A percentile compares a stretch with the other conserved stretches of the same genome.
These are phyloP conservation scores for Spodoptera littoralis DNA, from an alignment of 2,888 invertebrate genomes.

Conservation along the genomic window DNA sequence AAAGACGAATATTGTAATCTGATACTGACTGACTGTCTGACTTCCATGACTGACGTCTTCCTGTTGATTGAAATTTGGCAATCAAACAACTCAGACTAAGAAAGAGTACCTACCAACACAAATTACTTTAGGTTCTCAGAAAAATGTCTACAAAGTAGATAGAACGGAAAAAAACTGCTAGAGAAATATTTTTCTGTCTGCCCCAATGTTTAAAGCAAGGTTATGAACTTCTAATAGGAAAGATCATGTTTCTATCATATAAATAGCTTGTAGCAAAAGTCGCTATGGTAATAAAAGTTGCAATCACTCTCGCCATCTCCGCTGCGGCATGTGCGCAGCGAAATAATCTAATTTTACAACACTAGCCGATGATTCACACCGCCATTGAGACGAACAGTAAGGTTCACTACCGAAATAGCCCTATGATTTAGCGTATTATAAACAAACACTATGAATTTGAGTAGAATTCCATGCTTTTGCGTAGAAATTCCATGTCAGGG, in stretches of 20 bases:
- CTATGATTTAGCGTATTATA: slow-evolving; percentile 69
- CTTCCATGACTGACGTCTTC: slow-evolving; percentile 37
- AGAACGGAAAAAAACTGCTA: slow-evolving; percentile 16
- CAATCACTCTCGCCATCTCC: slow-evolving; percentile 51
- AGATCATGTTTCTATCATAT: slow-evolving; percentile 45
- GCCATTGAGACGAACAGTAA: slow-evolving; percentile 79
- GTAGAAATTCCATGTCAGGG: slow-evolving; percentile 20
- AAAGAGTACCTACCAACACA: slow-evolving; percentile 5
- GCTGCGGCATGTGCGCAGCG: slow-evolving; percentile 61
- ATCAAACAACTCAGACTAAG: slow-evolving; percentile 33
- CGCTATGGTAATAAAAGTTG: slow-evolving; percentile 56
- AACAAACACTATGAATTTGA: slow-evolving; percentile 59
- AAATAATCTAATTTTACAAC: slow-evolving; percentile 76
- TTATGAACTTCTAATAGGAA: slow-evolving; percentile 9
- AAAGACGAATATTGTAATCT: slow-evolving; percentile 44
- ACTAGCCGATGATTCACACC: slow-evolving; percentile 72
- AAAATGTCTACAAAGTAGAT: slow-evolving; percentile 15
- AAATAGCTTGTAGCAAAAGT: slow-evolving; percentile 47
- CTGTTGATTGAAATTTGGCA: slow-evolving; percentile 56
- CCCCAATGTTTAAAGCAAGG: slow-evolving; percentile 26
- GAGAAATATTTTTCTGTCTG: slow-evolving; percentile 14
- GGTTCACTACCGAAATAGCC: slow-evolving; percentile 71
- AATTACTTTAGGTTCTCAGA: slow-evolving; percentile 13
- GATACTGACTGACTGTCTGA: slow-evolving; percentile 35
- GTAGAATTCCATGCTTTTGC: slow-evolving; percentile 45